Conservation (phyloP, 1,140 invertebrate species). For the Schlechtendalia chinensis region DNA sequence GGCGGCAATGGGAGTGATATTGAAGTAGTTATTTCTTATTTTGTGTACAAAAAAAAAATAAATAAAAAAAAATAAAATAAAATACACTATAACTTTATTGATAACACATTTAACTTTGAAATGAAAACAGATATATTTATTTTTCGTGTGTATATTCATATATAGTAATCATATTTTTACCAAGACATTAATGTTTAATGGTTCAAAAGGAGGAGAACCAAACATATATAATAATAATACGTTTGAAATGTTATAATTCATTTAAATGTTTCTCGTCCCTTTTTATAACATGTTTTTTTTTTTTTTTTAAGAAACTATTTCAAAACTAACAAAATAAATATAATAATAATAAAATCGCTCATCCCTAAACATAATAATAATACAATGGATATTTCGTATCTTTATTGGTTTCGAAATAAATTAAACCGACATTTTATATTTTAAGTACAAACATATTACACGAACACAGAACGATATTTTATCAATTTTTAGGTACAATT, state of each 20-base stretch:
- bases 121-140: not conserved
- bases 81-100: not conserved
- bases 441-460: too few relatives aligned
- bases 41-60: too few relatives aligned
- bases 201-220: not conserved
- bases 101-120: not conserved
- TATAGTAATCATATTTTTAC: not conserved
- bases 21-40: not conserved
- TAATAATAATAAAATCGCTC: conserved; percentile 9
- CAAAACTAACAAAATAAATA: not conserved
- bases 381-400: not conserved
- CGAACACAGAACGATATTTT: too few relatives aligned
- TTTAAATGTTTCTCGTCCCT: not conserved
- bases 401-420: too few relatives aligned
- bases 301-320: not conserved
- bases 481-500: too few relatives aligned
- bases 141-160: not conserved
- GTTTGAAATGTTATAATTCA: not conserved
- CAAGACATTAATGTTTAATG: conserved; percentile 1
- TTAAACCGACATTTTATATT: too few relatives aligned
- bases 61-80: too few relatives aligned
- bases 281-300: not conserved
- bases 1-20: not conserved
- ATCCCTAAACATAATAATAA: not conserved
- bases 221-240: not conserved